Evolutionary conservation across 2,113 vertebrate species (phyloP), one percentile per base, ranked within the genome.

Genomic region (Isurus oxyrinchus): DNA sequence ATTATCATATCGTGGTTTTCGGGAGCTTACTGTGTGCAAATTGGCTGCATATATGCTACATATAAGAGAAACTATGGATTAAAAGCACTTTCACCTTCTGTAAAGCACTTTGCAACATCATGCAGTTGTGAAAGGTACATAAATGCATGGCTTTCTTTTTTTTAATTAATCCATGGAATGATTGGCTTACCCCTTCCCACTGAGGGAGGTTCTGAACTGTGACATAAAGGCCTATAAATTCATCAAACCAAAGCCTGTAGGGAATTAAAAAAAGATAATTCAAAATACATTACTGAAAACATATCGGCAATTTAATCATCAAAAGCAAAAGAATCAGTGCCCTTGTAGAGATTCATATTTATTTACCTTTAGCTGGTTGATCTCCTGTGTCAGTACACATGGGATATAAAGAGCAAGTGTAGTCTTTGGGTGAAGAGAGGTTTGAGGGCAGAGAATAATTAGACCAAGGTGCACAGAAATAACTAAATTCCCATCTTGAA

Each of bases 181-280:
- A 96, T 84, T 96, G 97, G 98, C 99, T 98, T 96, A 99, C 99
- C 98, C 99, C 98, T 98, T 99, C 99, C 99, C 99, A 99, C 69
- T 99, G 98, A 90, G 99, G 99, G 97, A 99, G 98, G 98, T 99
- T 99, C 97, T 99, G 99, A 97, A 99, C 99, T 2, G 99, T 99
- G 97, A 98, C 98, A 99, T 99, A 99, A 97, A 99, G 98, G 97
- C 97, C 98, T 97, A 99, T 98, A 97, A 99, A 97, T 97, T 99
- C 99, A 97, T 99, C 98, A 97, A 99, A 99, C 99, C 99, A 99
- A 97, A 99, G 98, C 97, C 99, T 99, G 98, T 94, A 98, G 97
- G 96, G 97, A 90, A 98, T 97, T 95, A 97, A 95, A 16, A 66
- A 63, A 96, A 35, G 84, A 90, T 35, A n/a, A 44, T 87, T 72